Base-by-base conservation (phyloP, 1,140 invertebrate genomes). In the Macrobrachium rosenbergii region DNA sequence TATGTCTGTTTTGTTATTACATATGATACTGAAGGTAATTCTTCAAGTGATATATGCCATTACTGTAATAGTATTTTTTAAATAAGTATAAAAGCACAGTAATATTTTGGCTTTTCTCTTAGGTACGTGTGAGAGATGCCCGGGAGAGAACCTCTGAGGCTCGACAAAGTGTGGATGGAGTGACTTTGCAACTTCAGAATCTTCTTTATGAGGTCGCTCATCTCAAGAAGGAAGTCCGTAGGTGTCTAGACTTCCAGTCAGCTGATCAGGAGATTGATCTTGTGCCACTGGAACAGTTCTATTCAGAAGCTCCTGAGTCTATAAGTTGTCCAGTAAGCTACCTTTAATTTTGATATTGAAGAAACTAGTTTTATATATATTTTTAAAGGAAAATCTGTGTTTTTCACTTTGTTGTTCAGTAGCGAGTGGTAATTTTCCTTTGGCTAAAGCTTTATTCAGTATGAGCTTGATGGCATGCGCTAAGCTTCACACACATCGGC, bases 121-220 rank as follows among this genome's bases (percentile, higher is more conserved):
- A 90, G 89, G 86, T 90, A 11, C 87, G 90, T 6, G 83, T 90
- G 37, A 67, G 83, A 8, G 75, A 88, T 64, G 77, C 89, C 6
- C 83, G 90, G 16, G 90, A 90, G 69, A 83, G 78, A 19, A 90
- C 90, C 7, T 78, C 79, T 77, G 93, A 95, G 91, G 95, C 96
- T 82, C 98, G 98, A 92, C 95, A 95, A 90, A 95, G 95, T 90
- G 97, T 98, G 0, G 98, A 99, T 90, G 95, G 95, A 85, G 95
- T 95, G 90, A 96, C 98, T 93, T 92, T 99, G 28, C 96, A 97
- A 90, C 93, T 98, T 82, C 97, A 99, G 92, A 99, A 99, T 93
- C 93, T 99, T n/a, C 92, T 98, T 0, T 99, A 99, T 92, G 98
- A 99, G 94, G 95, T 96, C 16, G 95, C 97, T 91, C 97, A 99